These are phyloP conservation scores for Menura novaehollandiae DNA, from an alignment of 2,113 vertebrate genomes.

Conservation along the genomic window DNA sequence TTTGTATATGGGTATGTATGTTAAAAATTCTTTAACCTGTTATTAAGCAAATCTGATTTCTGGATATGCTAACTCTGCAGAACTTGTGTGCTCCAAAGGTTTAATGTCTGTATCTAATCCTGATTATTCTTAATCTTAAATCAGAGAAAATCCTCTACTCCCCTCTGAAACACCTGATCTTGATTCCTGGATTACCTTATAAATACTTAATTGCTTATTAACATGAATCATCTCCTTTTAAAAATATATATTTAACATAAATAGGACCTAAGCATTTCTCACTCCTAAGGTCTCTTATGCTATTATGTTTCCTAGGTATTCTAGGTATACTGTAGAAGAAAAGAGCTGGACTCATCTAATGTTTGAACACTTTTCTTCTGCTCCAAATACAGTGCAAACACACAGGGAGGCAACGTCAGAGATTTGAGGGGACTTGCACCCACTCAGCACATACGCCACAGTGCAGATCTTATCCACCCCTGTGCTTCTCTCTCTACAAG, in stretches of 20 bases:
- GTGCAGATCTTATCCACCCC: rapidly evolving
- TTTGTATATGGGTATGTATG: neutral
- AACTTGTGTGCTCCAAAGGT: neutral
- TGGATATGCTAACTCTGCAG: neutral
- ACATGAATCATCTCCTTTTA: neutral
- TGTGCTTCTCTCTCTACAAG: neutral
- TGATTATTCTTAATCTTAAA: conserved; percentile 52
- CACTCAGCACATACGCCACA: neutral
- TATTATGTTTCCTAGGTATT: neutral
- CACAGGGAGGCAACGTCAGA: rapidly evolving
- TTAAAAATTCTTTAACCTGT: neutral
- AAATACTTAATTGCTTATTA: conserved; percentile 39
- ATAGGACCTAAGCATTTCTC: neutral
- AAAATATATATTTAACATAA: neutral
- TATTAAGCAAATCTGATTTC: neutral
- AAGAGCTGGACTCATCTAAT: neutral
- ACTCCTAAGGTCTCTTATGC: neutral
- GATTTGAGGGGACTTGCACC: neutral
- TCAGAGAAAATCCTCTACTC: conserved; percentile 5
- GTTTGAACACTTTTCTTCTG: neutral
- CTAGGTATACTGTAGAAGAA: neutral
- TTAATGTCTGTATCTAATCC: conserved; percentile 16
- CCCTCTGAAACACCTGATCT: conserved; percentile 10
- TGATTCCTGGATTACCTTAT: conserved; percentile 16
- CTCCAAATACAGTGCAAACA: neutral